Evolutionary conservation across 2,888 invertebrate species (phyloP), one percentile per base, ranked within the genome.

Genomic region (Epirrhoe alternata): DNA sequence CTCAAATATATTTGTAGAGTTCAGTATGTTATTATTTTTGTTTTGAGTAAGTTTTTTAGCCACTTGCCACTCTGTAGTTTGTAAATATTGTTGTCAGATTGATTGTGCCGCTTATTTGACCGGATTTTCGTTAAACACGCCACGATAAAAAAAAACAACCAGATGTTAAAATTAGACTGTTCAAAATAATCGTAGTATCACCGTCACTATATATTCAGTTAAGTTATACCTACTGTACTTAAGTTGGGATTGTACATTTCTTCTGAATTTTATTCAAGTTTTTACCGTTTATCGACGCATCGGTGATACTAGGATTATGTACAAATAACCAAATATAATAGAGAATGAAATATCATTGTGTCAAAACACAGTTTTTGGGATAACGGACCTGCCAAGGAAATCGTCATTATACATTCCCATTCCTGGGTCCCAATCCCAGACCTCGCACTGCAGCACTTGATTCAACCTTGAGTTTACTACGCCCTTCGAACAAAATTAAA

Each of bases 401-500:
- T 97, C 97, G 94, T 97, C 97, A 92, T 95, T 95, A 88, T 95
- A 95, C 83, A 95, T 95, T 87, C 97, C 96, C 93, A 97, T 95
- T 81, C 95, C 96, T 80, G 96, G 95, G 94, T 97, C 97, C 95
- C 95, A 97, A 94, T 97, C 97, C 97, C 96, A 97, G 85, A 97
- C 92, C 88, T 96, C 95, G 89, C 96, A 94, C 88, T 94, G 94
- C 89, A 97, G 89, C 93, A 94, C 94, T 94, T 97, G 97, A 85
- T 95, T 95, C 94, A 95, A 94, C 88, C 94, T 94, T 83, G 96
- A 96, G 90, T 94, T 95, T 94, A 97, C 95, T 94, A 95, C 93
- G 84, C 96, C 96, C 97, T 97, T 92, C 67, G 90, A 87, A 92
- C 86, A 92, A 91, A n/a, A n/a, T n/a, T n/a, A n/a, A n/a, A 92